Evolutionary conservation across 2,113 vertebrate genomes (phyloP).

Genomic region (Tychaedon coryphoeus): DNA sequence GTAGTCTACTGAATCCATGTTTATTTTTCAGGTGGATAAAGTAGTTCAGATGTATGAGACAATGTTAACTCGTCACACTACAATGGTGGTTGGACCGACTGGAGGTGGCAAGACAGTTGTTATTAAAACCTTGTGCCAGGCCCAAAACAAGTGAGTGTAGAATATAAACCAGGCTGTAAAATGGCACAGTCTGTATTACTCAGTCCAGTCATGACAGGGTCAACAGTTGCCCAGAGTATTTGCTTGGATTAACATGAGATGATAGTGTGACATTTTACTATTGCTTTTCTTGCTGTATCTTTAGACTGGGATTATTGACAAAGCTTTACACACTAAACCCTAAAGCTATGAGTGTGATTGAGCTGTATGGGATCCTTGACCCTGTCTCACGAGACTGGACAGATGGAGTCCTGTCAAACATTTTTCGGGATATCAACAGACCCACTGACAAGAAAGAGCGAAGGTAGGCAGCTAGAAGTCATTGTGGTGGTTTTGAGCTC

Average conservation of each 20-base stretch:
- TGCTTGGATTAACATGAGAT: neutral
- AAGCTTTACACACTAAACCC: constrained; percentile 90
- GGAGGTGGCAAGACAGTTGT: constrained; percentile 96
- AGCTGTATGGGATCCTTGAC: constrained; percentile 93
- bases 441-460: constrained; percentile 91
- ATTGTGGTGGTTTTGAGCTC: neutral
- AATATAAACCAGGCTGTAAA: neutral
- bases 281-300: neutral
- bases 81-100: constrained; percentile 95
- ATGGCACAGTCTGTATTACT: neutral
- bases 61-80: constrained; percentile 96
- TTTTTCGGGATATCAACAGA: constrained; percentile 94
- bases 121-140: constrained; percentile 89
- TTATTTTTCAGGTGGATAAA: constrained; percentile 89
- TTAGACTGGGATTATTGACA: constrained; percentile 86
- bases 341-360: constrained; percentile 93
- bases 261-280: neutral
- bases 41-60: constrained; percentile 98
- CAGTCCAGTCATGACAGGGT: neutral
- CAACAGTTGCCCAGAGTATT: neutral
- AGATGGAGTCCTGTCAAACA: constrained; percentile 94
- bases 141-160: constrained; percentile 89
- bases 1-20: neutral
- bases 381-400: constrained; percentile 93
- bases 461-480: constrained; percentile 71